These are phyloP conservation scores for Dufourea novaeangliae DNA, from an alignment of 1,140 invertebrate species.

Conservation along the genomic window DNA sequence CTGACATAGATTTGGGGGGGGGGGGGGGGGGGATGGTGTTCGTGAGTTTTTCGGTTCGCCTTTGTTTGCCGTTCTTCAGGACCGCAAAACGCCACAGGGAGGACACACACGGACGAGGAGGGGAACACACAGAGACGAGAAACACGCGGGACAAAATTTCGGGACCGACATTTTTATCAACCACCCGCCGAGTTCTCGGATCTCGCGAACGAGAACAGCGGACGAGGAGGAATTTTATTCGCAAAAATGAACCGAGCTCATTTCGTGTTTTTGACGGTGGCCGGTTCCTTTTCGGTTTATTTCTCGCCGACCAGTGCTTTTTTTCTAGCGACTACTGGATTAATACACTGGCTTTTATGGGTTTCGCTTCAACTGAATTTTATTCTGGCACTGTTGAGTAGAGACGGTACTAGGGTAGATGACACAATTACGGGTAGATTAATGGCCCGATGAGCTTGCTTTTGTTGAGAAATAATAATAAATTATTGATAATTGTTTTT, in stretches of 20 bases:
- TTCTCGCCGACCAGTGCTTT: background rate
- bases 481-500: too few relatives aligned
- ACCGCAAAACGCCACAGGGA: background rate
- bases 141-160: slow-evolving; percentile 4
- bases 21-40: slow-evolving; percentile 41
- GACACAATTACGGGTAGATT: too few relatives aligned
- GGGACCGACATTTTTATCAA: slow-evolving; percentile 7
- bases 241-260: slow-evolving; percentile 1
- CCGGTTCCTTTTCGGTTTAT: background rate
- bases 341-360: slow-evolving; percentile 5
- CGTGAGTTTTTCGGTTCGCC: slow-evolving; percentile 61
- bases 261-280: background rate
- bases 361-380: background rate
- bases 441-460: too few relatives aligned
- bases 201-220: too few relatives aligned
- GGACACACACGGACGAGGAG: slow-evolving; percentile 12
- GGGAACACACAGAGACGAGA: background rate
- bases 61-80: slow-evolving; percentile 55
- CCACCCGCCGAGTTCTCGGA: background rate
- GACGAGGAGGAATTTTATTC: slow-evolving; percentile 2
- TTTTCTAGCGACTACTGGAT: background rate
- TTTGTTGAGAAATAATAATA: too few relatives aligned
- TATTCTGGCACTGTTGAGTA: background rate
- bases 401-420: too few relatives aligned
- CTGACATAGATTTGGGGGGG: slow-evolving; percentile 57